Evolutionary conservation across 2,113 vertebrate species (phyloP), one percentile per base, ranked within the genome.

Genomic region (Empidonax alnorum): DNA sequence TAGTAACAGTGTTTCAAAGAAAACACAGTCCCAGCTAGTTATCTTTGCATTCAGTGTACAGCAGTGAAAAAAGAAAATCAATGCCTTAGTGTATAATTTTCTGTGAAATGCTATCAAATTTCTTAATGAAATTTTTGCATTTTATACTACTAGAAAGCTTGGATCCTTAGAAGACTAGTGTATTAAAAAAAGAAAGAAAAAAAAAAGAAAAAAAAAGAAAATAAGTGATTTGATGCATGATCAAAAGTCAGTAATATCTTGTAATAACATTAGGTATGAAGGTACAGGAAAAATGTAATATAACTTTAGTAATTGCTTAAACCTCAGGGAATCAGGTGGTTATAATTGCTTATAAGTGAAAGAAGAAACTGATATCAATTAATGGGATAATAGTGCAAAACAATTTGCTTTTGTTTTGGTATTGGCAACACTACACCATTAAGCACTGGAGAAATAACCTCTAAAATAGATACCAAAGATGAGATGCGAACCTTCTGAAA

Each of bases 181-280:
- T 47, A 8, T 53, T 22, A 19, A 9, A 25, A 58, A 47, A 12
- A 7, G 11, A 27, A 27, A 4, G 6, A 31, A 5, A 6, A 4
- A 8, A 44, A 44, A 19, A 5, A 6, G 5, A 8, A 44, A 44
- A 19, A 44, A 4, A 4, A 35, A 4, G 1, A 17, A 65, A 62
- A 33, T 0, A 33, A 49, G 3, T 2, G 0, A 44, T 67, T 72
- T 85, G 23, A 37, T 83, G 25, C 4, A 47, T 27, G 13, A 5
- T 3, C 84, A 68, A 71, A 85, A 63, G n/a, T 72, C 22, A 62
- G 10, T 35, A 66, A 35, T 44, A 35, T 12, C 18, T 77, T 61
- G 6, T n/a, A 84, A 46, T 63, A 35, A n/a, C 13, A 46, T 46
- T 17, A 39, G 10, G 6, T 66, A 28, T 21, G 42, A 75, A 91